Evolutionary conservation across 1,140 invertebrate species (phyloP), one percentile per base, ranked within the genome.

Genomic region (Solen grandis): DNA sequence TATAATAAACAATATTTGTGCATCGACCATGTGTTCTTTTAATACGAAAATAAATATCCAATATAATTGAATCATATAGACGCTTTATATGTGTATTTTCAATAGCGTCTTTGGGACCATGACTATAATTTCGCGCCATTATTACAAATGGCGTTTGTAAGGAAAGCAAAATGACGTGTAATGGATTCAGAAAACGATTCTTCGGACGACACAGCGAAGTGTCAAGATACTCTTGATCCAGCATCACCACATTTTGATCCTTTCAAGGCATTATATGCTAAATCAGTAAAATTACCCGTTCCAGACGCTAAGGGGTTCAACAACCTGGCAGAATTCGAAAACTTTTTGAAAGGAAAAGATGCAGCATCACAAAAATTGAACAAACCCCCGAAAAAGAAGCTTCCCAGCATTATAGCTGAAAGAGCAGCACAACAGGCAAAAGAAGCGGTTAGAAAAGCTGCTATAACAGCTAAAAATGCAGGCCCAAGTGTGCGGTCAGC

Each of bases 301-400:
- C 62, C 77, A 81, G 59, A 84, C 29, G 82, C 74, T 68, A 69
- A 65, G 25, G 74, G 70, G 33, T 86, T 84, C 73, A 84, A 87
- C 55, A 88, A 87, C 81, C 27, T 88, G 1, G 84, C 86, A 27
- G 78, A 86, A 81, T 88, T 82, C 82, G 84, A 86, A 76, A 85
- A 76, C 41, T 78, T 46, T 38, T 52, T 82, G 38, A 13, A 83
- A 59, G 68, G 75, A 27, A 77, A 85, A 78, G 66, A 66, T 60
- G 52, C 52, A 10, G 31, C 68, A 27, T 29, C 69, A 35, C 31
- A n/a, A 16, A 38, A 66, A 46, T 55, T 73, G 22, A 68, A 55
- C 29, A 50, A 50, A 36, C 31, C 22, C 19, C 33, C 8, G 1
- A 50, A 74, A 16, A 5, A 25, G 31, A 73, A 74, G n/a, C n/a